Conservation (phyloP, 2,888 invertebrate genomes). For the Plutella xylostella region DNA sequence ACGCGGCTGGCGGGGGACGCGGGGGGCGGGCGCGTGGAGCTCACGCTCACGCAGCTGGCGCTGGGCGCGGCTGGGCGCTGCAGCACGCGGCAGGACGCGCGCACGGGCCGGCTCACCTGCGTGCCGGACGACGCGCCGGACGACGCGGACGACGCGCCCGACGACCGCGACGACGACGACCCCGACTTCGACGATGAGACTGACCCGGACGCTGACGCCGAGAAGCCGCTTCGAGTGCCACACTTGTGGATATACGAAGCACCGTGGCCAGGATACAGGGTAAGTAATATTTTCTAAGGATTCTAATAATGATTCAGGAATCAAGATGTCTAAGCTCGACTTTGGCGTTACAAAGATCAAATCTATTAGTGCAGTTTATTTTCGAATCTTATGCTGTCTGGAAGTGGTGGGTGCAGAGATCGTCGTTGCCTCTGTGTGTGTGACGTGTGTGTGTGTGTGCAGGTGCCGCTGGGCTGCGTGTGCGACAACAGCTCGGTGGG, state of each 20-base stretch:
- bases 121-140: conserved; percentile 28
- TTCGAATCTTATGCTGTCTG: too few species aligned
- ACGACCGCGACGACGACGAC: conserved; percentile 20
- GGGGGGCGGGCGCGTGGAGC: conserved; percentile 71
- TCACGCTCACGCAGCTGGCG: conserved; percentile 78
- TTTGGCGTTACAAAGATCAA: too few species aligned
- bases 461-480: conserved; percentile 79
- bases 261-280: conserved; percentile 77
- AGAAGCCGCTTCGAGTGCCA: conserved; percentile 52
- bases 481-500: conserved; percentile 76
- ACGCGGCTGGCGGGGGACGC: conserved; percentile 79
- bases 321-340: too few species aligned
- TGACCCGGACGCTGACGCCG: conserved; percentile 19
- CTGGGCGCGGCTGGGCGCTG: conserved; percentile 74
- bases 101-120: conserved; percentile 73
- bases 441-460: neutral
- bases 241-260: conserved; percentile 74
- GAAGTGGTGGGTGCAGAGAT: too few species aligned
- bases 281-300: too few species aligned
- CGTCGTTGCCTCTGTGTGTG: too few species aligned
- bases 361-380: too few species aligned
- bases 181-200: conserved; percentile 23
- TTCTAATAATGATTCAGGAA: too few species aligned
- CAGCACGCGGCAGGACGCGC: conserved; percentile 76
- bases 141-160: conserved; percentile 17